phyloP scores from a whole-genome alignment of 2,113 vertebrate genomes.

The Petromus typicus region DNA sequence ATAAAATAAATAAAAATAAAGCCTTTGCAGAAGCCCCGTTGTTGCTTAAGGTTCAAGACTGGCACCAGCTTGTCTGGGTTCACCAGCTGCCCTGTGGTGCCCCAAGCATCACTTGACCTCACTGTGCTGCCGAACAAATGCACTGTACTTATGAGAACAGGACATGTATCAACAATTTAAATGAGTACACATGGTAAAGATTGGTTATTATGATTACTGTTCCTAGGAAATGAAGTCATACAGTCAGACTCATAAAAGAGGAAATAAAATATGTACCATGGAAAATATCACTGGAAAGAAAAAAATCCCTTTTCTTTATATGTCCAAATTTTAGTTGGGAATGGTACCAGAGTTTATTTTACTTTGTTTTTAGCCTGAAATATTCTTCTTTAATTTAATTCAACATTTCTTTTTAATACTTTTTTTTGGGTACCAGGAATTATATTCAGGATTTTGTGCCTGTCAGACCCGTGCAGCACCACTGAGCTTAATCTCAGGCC shows the following conservation, averaged over 20 bases:
- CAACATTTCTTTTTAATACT: neutral
- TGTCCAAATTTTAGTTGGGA: neutral
- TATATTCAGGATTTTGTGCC: too few relatives aligned
- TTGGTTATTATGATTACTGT: neutral
- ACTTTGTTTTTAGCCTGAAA: neutral
- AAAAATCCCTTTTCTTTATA: neutral
- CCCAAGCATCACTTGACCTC: neutral
- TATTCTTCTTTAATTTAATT: conserved; percentile 3
- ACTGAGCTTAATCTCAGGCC: neutral
- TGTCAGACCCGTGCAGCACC: too few relatives aligned
- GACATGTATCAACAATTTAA: neutral
- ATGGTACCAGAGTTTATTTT: neutral
- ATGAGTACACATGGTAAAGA: neutral
- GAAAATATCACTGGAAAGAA: neutral
- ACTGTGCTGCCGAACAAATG: neutral
- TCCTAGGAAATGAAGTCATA: conserved; percentile 1
- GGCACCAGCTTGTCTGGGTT: neutral
- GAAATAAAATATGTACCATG: conserved; percentile 1
- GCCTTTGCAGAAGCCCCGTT: fast-evolving
- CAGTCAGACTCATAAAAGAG: neutral
- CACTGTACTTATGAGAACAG: neutral
- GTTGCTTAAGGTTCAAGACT: neutral
- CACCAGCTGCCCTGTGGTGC: neutral
- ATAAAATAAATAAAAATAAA: neutral
- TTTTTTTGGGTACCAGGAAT: too few relatives aligned